Evolutionary conservation across 1,140 invertebrate genomes (phyloP).

Genomic region (Calosoma granatense): DNA sequence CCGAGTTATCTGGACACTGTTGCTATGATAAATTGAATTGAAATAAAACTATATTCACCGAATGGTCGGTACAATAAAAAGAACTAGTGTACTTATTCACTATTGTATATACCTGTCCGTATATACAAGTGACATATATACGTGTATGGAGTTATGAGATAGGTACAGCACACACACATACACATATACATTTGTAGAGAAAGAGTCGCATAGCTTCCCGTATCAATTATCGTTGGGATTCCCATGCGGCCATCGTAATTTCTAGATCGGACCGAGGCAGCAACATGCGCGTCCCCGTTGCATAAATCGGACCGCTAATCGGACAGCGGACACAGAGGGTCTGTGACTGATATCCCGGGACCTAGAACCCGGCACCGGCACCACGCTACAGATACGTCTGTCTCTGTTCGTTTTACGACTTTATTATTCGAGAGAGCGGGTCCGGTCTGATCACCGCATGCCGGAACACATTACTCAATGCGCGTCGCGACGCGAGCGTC

Average conservation of each 20-base stretch:
- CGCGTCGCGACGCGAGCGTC: not conserved
- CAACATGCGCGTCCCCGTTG: not conserved
- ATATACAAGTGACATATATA: no score
- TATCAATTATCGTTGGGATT: not conserved
- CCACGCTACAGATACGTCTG: not conserved
- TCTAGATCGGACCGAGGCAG: not conserved
- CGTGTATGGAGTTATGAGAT: no score
- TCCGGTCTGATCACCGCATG: not conserved
- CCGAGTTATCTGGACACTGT: no score
- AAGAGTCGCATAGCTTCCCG: no score
- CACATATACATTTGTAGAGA: no score
- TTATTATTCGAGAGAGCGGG: not conserved
- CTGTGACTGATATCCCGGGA: not conserved
- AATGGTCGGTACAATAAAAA: no score
- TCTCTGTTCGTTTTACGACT: not conserved
- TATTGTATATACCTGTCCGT: no score
- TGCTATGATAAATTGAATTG: no score
- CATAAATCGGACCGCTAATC: not conserved
- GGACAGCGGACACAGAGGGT: not conserved
- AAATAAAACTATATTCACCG: no score
- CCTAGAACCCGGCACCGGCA: not conserved
- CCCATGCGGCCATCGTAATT: not conserved
- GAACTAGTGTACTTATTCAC: no score
- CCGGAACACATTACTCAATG: not conserved
- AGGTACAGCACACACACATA: no score